phyloP scores from a whole-genome alignment of 2,113 vertebrate species.

The Platysteira castanea region DNA sequence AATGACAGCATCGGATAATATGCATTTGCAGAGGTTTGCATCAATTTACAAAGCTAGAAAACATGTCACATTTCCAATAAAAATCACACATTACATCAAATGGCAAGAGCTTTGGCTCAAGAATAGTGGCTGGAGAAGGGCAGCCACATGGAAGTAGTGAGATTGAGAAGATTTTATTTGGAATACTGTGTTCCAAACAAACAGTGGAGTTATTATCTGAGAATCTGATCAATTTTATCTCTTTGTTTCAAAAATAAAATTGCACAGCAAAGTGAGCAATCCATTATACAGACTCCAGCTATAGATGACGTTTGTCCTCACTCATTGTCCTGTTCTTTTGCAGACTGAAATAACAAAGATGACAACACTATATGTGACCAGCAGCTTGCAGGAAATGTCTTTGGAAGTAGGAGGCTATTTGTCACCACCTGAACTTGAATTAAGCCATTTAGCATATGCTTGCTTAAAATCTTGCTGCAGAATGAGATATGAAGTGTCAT shows the following conservation, averaged over 20 bases:
- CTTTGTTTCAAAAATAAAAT: background rate
- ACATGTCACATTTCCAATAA: background rate
- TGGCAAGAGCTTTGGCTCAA: background rate
- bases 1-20: background rate
- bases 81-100: background rate
- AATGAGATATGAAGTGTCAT: background rate
- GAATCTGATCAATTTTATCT: background rate
- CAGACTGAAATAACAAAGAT: background rate
- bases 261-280: background rate
- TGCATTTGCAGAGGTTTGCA: background rate
- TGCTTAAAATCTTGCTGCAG: slow-evolving; percentile 1
- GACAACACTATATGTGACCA: background rate
- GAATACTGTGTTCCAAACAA: background rate
- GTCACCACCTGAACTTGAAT: background rate
- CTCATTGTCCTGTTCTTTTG: background rate
- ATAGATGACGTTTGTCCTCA: accelerated
- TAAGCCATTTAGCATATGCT: background rate
- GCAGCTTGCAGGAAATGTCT: background rate
- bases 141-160: background rate
- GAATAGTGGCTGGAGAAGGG: background rate
- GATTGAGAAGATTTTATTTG: background rate
- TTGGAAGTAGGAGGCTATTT: background rate
- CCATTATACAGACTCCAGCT: background rate
- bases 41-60: background rate
- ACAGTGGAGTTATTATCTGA: background rate